phyloP scores from a whole-genome alignment of 2,113 vertebrate species.

The Noturus placidus region DNA sequence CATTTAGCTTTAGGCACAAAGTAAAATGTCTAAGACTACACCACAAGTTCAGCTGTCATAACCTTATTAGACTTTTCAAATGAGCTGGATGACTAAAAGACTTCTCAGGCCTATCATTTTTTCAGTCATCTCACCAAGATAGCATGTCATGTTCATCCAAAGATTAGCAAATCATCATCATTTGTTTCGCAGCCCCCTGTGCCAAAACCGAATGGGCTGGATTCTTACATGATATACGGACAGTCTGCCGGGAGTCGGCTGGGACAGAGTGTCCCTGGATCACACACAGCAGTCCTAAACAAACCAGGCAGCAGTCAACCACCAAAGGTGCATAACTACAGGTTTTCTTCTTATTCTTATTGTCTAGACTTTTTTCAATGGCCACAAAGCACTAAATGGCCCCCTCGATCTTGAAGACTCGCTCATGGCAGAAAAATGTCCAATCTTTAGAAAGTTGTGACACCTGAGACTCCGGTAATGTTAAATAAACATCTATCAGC shows the following conservation, averaged over 20 bases:
- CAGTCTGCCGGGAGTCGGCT: neutral
- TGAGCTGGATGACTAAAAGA: neutral
- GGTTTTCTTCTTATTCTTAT: neutral
- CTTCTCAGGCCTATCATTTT: neutral
- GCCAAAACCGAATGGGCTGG: constrained; percentile 16
- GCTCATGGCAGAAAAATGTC: neutral
- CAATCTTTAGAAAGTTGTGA: neutral
- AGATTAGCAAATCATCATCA: neutral
- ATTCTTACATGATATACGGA: neutral
- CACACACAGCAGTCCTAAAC: neutral
- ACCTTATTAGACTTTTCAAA: neutral
- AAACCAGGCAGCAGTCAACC: neutral
- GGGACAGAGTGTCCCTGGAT: neutral
- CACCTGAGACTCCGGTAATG: neutral
- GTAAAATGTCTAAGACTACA: no score
- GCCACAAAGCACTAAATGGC: neutral
- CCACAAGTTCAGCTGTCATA: neutral
- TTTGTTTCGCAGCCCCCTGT: constrained; percentile 1
- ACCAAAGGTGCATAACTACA: constrained; percentile 14
- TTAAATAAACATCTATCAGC: neutral
- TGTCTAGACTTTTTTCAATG: neutral
- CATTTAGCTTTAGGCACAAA: neutral
- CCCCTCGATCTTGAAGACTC: neutral
- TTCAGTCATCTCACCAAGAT: neutral
- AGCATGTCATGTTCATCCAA: neutral